phyloP scores from a whole-genome alignment of 1,140 invertebrate genomes.

The Zaprionus inermis region DNA sequence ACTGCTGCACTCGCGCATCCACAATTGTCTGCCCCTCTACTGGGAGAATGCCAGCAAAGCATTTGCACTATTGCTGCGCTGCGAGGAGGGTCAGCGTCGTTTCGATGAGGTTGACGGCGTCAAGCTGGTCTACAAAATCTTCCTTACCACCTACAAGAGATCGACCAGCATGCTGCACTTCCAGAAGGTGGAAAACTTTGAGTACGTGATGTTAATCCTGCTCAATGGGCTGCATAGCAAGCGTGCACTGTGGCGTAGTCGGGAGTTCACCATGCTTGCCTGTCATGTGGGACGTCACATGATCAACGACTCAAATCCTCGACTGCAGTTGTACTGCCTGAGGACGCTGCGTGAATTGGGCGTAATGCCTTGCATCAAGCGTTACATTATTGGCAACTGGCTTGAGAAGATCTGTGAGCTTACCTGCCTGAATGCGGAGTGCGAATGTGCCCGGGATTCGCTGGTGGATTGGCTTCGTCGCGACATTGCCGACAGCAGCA shows the following conservation, averaged over 20 bases:
- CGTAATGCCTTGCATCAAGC: constrained; percentile 70
- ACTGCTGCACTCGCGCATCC: constrained; percentile 53
- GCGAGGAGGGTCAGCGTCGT: constrained; percentile 60
- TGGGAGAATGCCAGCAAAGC: constrained; percentile 65
- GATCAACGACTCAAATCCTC: constrained; percentile 35
- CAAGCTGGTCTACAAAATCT: constrained; percentile 51
- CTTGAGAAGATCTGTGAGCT: constrained; percentile 44
- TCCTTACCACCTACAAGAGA: constrained; percentile 1
- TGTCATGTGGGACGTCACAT: constrained; percentile 56
- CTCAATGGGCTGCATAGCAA: constrained; percentile 74
- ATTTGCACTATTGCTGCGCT: constrained; percentile 69
- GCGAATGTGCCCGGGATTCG: constrained; percentile 60
- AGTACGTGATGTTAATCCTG: constrained; percentile 56
- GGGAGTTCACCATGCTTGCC: constrained; percentile 69
- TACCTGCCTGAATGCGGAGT: constrained; percentile 54
- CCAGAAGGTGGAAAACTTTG: constrained; percentile 53
- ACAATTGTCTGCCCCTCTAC: constrained; percentile 42
- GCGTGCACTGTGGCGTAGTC: constrained; percentile 62
- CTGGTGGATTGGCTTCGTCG: constrained; percentile 67
- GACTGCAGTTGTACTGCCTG: constrained; percentile 66
- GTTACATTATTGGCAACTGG: constrained; percentile 68
- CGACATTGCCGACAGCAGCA: constrained; percentile 67
- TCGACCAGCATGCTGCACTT: constrained; percentile 4
- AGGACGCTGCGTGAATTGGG: constrained; percentile 53
- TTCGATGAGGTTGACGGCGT: constrained; percentile 68